Percentiles rank a stretch among this genome's conserved stretches.
Evolutionary conservation across 2,888 invertebrate genomes (phyloP).

Genomic region (Pasiphila rectangulata): DNA sequence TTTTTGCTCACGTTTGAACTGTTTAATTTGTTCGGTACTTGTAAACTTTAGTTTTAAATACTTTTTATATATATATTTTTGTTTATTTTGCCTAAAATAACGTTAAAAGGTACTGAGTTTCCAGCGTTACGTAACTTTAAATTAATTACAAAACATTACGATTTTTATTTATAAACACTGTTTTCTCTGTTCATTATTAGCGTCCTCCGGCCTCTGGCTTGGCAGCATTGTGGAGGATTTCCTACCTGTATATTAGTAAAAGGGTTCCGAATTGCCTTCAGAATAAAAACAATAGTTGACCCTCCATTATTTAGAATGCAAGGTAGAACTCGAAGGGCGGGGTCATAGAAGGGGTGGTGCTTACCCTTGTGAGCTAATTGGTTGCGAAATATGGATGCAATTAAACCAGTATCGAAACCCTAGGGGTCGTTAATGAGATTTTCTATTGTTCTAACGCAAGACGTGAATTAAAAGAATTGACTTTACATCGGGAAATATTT

Average conservation of each 20-base stretch:
- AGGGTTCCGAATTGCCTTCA: conserved; percentile 34
- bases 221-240: conserved; percentile 11
- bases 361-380: conserved; percentile 57
- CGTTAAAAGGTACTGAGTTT: not conserved
- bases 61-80: not conserved
- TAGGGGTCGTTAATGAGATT: conserved; percentile 5
- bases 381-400: conserved; percentile 44
- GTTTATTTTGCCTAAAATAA: not conserved
- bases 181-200: too few relatives aligned
- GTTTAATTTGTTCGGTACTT: conserved; percentile 5
- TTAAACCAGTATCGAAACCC: conserved; percentile 34
- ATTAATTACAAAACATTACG: not conserved
- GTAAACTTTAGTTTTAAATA: not conserved
- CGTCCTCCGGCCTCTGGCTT: not conserved
- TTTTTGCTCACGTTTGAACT: conserved; percentile 13
- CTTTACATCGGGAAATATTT: too few relatives aligned
- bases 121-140: not conserved
- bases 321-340: conserved; percentile 51
- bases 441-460: conserved; percentile 9
- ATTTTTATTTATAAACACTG: too few relatives aligned
- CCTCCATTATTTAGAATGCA: conserved; percentile 43
- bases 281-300: conserved; percentile 51
- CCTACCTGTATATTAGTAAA: conserved; percentile 35
- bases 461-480: not conserved
- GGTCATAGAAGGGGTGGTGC: conserved; percentile 52